phyloP scores from a whole-genome alignment of 2,797 vertebrate genomes.

The Enoplosus armatus region DNA sequence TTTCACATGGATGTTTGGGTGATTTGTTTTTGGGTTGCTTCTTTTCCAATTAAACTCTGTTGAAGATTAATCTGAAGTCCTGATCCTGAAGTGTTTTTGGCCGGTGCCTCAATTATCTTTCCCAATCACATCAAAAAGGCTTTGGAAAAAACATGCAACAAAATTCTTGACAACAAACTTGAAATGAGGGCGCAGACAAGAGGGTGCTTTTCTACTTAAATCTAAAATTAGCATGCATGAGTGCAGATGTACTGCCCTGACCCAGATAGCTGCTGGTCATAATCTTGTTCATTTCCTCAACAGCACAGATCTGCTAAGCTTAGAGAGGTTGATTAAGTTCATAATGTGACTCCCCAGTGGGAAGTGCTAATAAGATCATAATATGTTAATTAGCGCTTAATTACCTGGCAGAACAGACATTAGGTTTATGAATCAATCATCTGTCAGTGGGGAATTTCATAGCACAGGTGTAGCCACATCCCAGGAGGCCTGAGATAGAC shows the following conservation, averaged over 20 bases:
- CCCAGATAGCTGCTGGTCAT: constrained; percentile 48
- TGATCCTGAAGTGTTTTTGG: constrained; percentile 38
- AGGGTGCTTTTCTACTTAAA: constrained; percentile 13
- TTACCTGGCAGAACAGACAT: constrained; percentile 15
- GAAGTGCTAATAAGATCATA: constrained; percentile 50
- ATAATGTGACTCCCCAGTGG: constrained; percentile 30
- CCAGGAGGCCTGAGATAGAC: constrained; percentile 9
- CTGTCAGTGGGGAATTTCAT: constrained; percentile 9
- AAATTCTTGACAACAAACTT: constrained; percentile 17
- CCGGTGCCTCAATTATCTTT: constrained; percentile 3
- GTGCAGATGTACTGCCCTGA: constrained; percentile 33
- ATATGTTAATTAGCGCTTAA: constrained; percentile 48
- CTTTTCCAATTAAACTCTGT: constrained; percentile 11
- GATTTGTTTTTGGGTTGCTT: background rate
- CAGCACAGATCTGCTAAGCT: constrained; percentile 33
- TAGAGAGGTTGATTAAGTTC: constrained; percentile 34
- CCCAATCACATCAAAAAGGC: constrained; percentile 8
- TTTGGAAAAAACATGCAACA: constrained; percentile 16
- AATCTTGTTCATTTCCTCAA: constrained; percentile 52
- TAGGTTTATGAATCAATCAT: constrained; percentile 22
- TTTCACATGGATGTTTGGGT: background rate
- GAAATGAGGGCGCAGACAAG: constrained; percentile 33
- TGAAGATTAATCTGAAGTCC: constrained; percentile 17
- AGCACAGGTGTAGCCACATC: constrained; percentile 38
- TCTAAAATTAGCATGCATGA: constrained; percentile 36